Evolutionary conservation across 2,888 invertebrate species (phyloP), one percentile per base, ranked within the genome.

Genomic region (Ectropis crepuscularia): DNA sequence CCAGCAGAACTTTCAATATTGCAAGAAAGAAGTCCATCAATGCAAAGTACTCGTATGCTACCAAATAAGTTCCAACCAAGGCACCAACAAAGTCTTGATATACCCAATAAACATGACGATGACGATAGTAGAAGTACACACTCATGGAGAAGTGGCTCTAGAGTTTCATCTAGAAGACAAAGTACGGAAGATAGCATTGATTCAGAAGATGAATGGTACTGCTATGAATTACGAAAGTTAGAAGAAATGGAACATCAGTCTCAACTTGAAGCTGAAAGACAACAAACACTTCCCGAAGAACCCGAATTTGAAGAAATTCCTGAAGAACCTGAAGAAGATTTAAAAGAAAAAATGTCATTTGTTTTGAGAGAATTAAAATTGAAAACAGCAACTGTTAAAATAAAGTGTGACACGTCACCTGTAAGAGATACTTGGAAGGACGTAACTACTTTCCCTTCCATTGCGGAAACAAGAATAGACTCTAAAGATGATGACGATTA

Each of bases 181-280:
- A 97, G 97, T 79, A 98, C 98, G 0, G 98, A 98, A 89, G 98
- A 98, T 75, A 97, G 97, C 76, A 98, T 98, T 62, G 98, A 98
- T 83, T 97, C 97, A 37, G 98, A 98, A 87, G 98, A 98, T 80
- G 98, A 98, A 83, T 98, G 98, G 96, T 98, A 97, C 78, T 97
- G 97, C 76, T 97, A 98, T 82, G 98, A 98, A 81, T 85, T 98
- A 62, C 93, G 97, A 60, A 97, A 98, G 85, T 87, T 98, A 42
- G 97, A 98, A 86, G 97, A 97, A 86, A 94, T 98, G 87, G 98
- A 98, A 84, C 94, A 96, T 68, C 96, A 96, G 70, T 95, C 95
- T 4, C 95, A 95, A 73, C 74, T 95, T 61, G 96, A 96, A 74
- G 82, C 91, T 46, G 95, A 95, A 70, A 93, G 96, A 83, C 95